Evolutionary conservation across 2,888 invertebrate genomes (phyloP), one percentile per base, ranked within the genome.

Genomic region (Synanthedon tipuliformis): DNA sequence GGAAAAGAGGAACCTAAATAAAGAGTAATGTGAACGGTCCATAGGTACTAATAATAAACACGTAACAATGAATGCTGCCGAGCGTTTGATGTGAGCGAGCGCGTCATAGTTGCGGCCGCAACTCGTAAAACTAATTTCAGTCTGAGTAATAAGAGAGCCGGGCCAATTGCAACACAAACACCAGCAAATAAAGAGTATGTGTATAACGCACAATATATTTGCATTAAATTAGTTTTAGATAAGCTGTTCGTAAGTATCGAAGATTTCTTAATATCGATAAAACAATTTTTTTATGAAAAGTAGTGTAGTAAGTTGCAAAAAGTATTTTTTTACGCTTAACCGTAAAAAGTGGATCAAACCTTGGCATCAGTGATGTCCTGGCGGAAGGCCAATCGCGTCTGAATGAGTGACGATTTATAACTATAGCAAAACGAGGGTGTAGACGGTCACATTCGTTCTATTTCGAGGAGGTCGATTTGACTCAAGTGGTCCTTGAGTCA

Each of bases 51-150:
- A 82, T 83, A 83, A 84, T 83, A 85, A 74, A 78, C 77, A 72
- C 65, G 77, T 78, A 84, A 85, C 85, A 85, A 85, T 82, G 76
- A 81, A 73, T 74, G 73, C 27, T 51, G 68, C 68, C 65, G 61
- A 68, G 66, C 71, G 65, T 75, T 78, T 75, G 79, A 78, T 81
- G 75, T 75, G 75, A 70, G 75, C 74, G 63, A 71, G 64, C 74
- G 70, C 80, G 81, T 81, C 83, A 82, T 68, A 74, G 68, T 69
- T 56, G 66, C 68, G 67, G 71, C 72, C 64, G 67, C 66, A 71
- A 75, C 75, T 85, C 83, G 79, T 85, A 80, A 85, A 86, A 81
- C 78, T 81, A 85, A 83, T 79, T 71, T 82, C 74, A 78, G 74
- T 69, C 62, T 65, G 63, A 66, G 71, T 69, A 69, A 71, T 71